phyloP scores from a whole-genome alignment of 1,140 invertebrate species.

The Drosophila pruinosa region DNA sequence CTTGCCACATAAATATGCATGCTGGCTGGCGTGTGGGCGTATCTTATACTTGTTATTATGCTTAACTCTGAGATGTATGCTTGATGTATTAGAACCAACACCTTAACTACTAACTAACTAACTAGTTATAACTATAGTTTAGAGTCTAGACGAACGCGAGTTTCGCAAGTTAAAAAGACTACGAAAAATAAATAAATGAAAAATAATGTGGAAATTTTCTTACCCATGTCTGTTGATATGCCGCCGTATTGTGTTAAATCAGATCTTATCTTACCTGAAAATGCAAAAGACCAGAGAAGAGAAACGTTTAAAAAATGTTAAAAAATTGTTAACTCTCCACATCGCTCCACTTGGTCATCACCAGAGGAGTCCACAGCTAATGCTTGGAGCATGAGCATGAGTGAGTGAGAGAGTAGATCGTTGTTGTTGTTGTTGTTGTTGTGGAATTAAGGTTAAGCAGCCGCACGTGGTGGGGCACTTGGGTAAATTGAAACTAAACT shows the following conservation, averaged over 20 bases:
- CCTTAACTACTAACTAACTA: conserved; percentile 29
- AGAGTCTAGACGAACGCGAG: neutral
- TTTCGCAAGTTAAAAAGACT: conserved; percentile 28
- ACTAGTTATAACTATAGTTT: conserved; percentile 25
- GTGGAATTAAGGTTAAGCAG: conserved; percentile 49
- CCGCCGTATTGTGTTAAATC: conserved; percentile 83
- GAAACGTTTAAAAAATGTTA: conserved; percentile 76
- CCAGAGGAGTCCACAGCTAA: neutral
- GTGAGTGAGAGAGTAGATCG: conserved; percentile 2
- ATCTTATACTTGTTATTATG: neutral
- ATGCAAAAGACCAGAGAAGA: conserved; percentile 58
- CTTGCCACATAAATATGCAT: neutral
- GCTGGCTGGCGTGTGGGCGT: neutral
- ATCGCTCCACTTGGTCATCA: neutral
- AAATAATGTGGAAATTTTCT: conserved; percentile 82
- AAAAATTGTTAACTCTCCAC: conserved; percentile 58
- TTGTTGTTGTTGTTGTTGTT: neutral
- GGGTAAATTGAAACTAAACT: conserved; percentile 43
- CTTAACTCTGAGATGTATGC: conserved; percentile 6
- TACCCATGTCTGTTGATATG: conserved; percentile 83
- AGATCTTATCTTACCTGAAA: conserved; percentile 83
- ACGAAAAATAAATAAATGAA: conserved; percentile 42
- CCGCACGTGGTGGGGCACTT: conserved; percentile 52
- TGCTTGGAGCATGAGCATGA: neutral
- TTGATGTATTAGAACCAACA: conserved; percentile 20